Base-by-base conservation (phyloP, 2,113 vertebrate species). In the Sisor rabdophorus region DNA sequence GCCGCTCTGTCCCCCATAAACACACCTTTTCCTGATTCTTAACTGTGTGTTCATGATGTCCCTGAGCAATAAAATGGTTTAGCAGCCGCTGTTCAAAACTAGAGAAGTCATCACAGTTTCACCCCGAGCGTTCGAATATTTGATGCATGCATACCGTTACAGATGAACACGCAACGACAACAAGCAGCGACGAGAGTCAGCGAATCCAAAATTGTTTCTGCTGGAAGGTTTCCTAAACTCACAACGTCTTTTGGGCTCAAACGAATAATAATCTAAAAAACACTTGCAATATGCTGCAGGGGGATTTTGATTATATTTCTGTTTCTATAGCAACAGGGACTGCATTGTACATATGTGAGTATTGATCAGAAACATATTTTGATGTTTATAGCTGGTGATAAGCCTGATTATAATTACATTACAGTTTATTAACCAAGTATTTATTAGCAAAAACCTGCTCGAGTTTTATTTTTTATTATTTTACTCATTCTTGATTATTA, bases 111-210 rank as follows among this genome's bases (percentile, higher is more conserved):
- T 22, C 55, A 20, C 55, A 19, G 65, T 22, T 11, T 24, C n/a
- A 4, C 44, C 54, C 13, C 1, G 30, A 60, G 44, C 28, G 30
- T 59, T 67, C 64, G 50, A 52, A 77, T 70, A 64, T 20, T 54
- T 77, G 52, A 70, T 50, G 44, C 54, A 69, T 69, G 64, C 53
- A 22, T 32, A 58, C 53, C 47, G 67, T 67, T 53, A 58, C 24
- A 36, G n/a, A 40, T 19, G 20, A 44, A 32, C 48, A 61, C 28
- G 10, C 19, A 61, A 12, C 32, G 60, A 16, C 13, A 44, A 20
- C 22, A 70, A 70, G 40, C 44, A 7, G 17, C 9, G 15, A 69
- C 67, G 24, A 20, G 4, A 9, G 40, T 44, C 40, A 44, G 10
- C 10, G 40, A 44, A 52, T 52, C 63, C 19, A 40, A 64, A 63